Evolutionary conservation across 2,888 invertebrate genomes (phyloP).

Genomic region (Microdon myrmicae): DNA sequence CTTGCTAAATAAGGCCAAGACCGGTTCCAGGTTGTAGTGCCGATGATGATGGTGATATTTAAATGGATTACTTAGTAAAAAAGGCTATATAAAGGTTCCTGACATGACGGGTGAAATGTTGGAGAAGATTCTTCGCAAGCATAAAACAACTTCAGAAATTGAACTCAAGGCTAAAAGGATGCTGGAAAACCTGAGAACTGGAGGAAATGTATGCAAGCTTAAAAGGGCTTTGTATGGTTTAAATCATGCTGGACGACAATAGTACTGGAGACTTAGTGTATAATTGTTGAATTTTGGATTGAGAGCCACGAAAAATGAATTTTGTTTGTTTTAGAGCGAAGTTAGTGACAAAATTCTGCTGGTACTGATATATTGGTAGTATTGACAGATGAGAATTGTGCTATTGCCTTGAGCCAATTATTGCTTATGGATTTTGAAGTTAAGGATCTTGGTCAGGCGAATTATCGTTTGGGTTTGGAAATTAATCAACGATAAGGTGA

Average conservation of each 20-base stretch:
- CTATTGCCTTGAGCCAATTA: constrained; percentile 14
- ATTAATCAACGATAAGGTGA: constrained; percentile 13
- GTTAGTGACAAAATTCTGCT: constrained; percentile 18
- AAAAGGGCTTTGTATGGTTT: constrained; percentile 27
- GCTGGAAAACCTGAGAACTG: not conserved
- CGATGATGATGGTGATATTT: too few relatives aligned
- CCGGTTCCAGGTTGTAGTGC: too few relatives aligned
- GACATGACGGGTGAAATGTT: too few relatives aligned
- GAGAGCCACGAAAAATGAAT: constrained; percentile 5
- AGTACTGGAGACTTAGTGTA: constrained; percentile 25
- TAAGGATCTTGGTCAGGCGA: constrained; percentile 25
- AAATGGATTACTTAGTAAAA: constrained; percentile 4
- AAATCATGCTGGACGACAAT: constrained; percentile 28
- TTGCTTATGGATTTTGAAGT: constrained; percentile 24
- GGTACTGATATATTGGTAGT: constrained; percentile 23
- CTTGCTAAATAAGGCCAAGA: too few relatives aligned
- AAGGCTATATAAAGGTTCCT: constrained; percentile 8
- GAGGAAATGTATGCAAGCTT: not conserved
- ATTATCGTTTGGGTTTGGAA: constrained; percentile 23
- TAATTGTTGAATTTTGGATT: constrained; percentile 1
- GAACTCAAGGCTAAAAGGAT: constrained; percentile 1
- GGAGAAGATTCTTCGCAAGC: too few relatives aligned
- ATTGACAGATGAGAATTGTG: constrained; percentile 21
- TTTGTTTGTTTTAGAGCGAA: constrained; percentile 28
- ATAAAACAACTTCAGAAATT: too few relatives aligned